These are phyloP conservation scores for Drymodes brunneopygia DNA, from an alignment of 2,113 vertebrate genomes.

Conservation along the genomic window DNA sequence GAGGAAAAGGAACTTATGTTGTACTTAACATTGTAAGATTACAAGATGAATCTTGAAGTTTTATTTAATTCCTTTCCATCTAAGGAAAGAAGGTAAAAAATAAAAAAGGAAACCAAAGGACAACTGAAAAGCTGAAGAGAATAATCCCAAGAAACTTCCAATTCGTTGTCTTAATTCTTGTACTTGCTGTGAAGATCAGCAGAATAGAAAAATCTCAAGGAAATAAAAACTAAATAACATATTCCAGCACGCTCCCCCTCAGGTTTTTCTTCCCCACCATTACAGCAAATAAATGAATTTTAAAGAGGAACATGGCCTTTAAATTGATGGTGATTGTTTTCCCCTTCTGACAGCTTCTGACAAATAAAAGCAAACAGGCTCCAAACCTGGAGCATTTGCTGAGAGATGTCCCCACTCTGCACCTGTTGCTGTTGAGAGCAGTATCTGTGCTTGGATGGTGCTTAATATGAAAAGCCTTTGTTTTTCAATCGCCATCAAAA, in stretches of 20 bases:
- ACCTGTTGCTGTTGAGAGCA: not conserved
- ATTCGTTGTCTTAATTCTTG: not conserved
- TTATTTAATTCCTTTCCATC: not conserved
- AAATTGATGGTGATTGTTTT: not conserved
- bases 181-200: not conserved
- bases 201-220: not conserved
- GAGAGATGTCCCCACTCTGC: not conserved
- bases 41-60: not conserved
- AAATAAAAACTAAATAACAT: not conserved
- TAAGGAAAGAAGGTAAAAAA: not conserved
- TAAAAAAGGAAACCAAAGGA: not conserved
- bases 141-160: not conserved
- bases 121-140: not conserved
- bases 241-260: rapidly evolving
- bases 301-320: not conserved
- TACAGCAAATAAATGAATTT: not conserved
- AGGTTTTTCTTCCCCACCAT: not conserved
- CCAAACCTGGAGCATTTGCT: not conserved
- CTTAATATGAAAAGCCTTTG: not conserved
- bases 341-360: not conserved
- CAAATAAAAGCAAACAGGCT: not conserved
- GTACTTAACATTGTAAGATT: not conserved
- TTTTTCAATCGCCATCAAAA: not conserved
- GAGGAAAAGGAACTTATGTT: not conserved
- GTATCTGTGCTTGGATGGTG: not conserved